Evolutionary conservation across 2,888 invertebrate genomes (phyloP), one percentile per base, ranked within the genome.

Genomic region (Muscina levida): DNA sequence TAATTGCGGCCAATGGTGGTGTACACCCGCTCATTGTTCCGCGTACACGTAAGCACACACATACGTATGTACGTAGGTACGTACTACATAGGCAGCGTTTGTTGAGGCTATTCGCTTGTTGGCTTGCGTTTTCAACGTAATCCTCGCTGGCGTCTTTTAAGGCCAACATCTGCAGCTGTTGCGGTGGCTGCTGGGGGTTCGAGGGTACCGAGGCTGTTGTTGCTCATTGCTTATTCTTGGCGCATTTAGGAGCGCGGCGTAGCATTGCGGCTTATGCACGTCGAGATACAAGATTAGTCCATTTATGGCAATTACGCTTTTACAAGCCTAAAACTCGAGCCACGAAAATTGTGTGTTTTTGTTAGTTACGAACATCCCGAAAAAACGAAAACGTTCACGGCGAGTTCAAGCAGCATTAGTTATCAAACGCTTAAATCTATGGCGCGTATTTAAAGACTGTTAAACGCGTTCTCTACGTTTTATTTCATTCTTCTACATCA

Each of bases 291-390:
- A 83, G 83, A 83, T 83, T 82, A 83, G 74, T 80, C 83, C 82
- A 83, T 83, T 82, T 83, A 83, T 82, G 80, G 83, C 83, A 82
- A 83, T 83, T 83, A 83, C 82, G 80, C 82, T 82, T 75, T 62
- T 77, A 67, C 80, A 71, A 77, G 80, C 80, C 73, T 74, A 71
- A 76, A 77, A 71, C 65, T 66, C 65, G 59, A 77, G 77, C 80
- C 70, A 74, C 57, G 57, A 76, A 72, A 73, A 44, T 72, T 65
- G 59, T 56, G 19, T 42, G 62, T 42, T 53, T 53, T 24, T 53
- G 53, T 53, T 51, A 26, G 19, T 57, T 48, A 71, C 48, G 67
- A 26, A 79, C 57, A 71, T 51, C 42, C 15, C 48, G n/a, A 46
- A 48, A 22, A 70, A 44, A 26, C 62, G 24, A 80, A 77, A 77